Evolutionary conservation across 2,888 invertebrate genomes (phyloP), one percentile per base, ranked within the genome.

Genomic region (Caenorhabditis doughertyi): DNA sequence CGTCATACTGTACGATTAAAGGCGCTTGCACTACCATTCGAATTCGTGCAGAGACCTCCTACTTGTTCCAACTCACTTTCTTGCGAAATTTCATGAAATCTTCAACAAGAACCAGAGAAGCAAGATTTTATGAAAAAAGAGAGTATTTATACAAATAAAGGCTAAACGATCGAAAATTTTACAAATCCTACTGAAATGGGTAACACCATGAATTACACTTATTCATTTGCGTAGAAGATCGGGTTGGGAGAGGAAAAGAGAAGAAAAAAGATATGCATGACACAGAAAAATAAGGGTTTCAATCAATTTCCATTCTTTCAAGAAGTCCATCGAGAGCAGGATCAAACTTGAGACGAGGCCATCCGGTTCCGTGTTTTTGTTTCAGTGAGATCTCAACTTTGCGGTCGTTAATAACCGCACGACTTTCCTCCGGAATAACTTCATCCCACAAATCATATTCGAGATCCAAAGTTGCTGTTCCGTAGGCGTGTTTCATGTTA

Each of bases 371-470:
- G 51, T 84, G 83, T n/a, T 83, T 85, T 70, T 91, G 89, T 74
- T 91, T 90, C 56, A 90, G 81, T 18, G 88, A 81, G 18, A 90
- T 77, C 53, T 90, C 90, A 16, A 90, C 85, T 84, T 90, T 90
- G n/a, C 90, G 72, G 67, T 91, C 90, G 18, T 87, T 88, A 44
- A 91, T 77, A 23, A 87, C 62, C 9, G 86, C 89, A 11, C 56
- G 58, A 53, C 89, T 89, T 49, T 89, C 88, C 13, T 86, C 86
- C 5, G 88, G 84, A 29, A 83, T 65, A n/a, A 91, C 85, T 49
- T 88, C 84, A 29, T 91, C 91, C 81, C 87, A 91, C n/a, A 91
- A 81, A 65, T 91, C 90, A 58, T 89, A 90, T 21, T 81, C 67
- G n/a, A 88, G 23, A 18, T 60, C 53, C 2, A 68, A 53, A 1